Conservation (phyloP, 30 jellyfish, hydroid and myxozoan genomes). For the Nemopilema nomurai region DNA sequence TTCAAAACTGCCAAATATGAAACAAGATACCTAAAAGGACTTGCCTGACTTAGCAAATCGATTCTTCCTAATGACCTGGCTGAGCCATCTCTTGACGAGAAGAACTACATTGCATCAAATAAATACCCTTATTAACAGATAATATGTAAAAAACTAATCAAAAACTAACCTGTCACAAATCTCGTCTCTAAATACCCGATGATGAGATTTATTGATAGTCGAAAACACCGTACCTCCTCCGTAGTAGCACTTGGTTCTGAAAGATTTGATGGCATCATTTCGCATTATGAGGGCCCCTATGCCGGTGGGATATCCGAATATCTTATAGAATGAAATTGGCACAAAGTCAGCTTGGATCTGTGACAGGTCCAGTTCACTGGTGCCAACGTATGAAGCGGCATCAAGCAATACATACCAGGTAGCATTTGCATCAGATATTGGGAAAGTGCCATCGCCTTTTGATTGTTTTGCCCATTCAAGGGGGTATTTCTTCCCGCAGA, state of each 20-base stretch:
- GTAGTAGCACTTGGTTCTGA: slow-evolving; percentile 38
- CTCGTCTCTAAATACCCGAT: slow-evolving; percentile 30
- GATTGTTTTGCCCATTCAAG: slow-evolving; percentile 26
- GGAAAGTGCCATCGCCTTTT: slow-evolving; percentile 9
- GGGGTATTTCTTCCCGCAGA: slow-evolving; percentile 62
- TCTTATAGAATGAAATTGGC: slow-evolving; percentile 46
- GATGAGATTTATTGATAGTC: slow-evolving; percentile 34
- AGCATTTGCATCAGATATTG: background rate
- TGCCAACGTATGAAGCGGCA: slow-evolving; percentile 60
- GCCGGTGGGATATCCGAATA: slow-evolving; percentile 76
- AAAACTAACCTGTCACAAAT: slow-evolving; percentile 55
- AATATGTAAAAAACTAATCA: background rate
- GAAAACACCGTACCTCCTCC: slow-evolving; percentile 71
- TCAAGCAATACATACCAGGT: slow-evolving; percentile 54
- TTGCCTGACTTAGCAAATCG: too few relatives aligned
- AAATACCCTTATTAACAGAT: background rate
- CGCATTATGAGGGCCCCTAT: slow-evolving; percentile 59
- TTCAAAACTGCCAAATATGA: too few relatives aligned
- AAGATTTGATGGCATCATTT: slow-evolving; percentile 17
- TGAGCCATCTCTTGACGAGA: too few relatives aligned
- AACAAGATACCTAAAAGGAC: too few relatives aligned
- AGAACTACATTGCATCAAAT: background rate
- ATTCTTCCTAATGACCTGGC: too few relatives aligned
- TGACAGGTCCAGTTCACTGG: slow-evolving; percentile 33
- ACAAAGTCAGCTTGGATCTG: slow-evolving; percentile 44